phyloP scores from a whole-genome alignment of 2,113 vertebrate genomes.

The Atrichornis clamosus region DNA sequence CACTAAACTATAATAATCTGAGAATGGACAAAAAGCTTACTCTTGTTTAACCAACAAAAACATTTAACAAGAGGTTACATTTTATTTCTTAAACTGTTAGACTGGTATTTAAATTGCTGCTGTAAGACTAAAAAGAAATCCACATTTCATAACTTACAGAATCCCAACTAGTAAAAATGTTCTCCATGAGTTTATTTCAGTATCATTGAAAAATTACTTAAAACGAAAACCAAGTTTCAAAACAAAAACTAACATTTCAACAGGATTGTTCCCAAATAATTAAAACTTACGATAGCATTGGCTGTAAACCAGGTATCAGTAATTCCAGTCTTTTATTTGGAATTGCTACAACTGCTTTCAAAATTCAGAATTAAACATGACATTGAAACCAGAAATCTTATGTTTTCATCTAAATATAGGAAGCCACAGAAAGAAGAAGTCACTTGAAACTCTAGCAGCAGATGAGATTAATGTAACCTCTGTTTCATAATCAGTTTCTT shows the following conservation, averaged over 20 bases:
- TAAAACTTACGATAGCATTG: background rate
- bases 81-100: background rate
- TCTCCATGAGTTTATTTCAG: background rate
- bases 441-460: background rate
- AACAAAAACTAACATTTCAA: background rate
- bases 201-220: background rate
- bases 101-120: background rate
- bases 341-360: background rate
- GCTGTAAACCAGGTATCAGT: background rate
- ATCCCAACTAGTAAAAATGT: background rate
- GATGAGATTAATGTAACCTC: background rate
- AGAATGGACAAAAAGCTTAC: background rate
- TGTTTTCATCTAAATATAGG: background rate
- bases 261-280: background rate
- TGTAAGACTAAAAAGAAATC: background rate
- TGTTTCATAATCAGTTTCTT: background rate
- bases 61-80: background rate
- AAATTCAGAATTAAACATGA: background rate
- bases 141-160: rapidly evolving
- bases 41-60: background rate
- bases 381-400: background rate
- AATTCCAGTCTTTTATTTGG: background rate
- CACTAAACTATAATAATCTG: background rate
- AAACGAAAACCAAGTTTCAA: background rate
- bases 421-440: background rate